Base-by-base conservation (phyloP, 2,888 invertebrate genomes). In the Seira musarum region DNA sequence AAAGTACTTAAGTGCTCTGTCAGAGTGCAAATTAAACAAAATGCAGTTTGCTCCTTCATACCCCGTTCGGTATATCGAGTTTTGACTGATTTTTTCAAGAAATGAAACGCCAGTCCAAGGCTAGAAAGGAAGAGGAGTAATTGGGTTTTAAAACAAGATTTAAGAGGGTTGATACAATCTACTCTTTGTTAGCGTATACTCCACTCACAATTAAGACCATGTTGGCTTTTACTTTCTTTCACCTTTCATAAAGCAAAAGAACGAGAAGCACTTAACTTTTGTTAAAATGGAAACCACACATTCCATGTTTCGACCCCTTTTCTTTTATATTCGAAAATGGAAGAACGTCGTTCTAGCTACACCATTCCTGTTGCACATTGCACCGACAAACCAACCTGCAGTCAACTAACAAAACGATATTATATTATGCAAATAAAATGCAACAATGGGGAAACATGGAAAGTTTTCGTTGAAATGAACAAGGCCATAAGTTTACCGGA, bases 91-190 rank as follows among this genome's bases (percentile, higher is more conserved):
- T n/a, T n/a, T 40, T 40, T 8, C 13, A 60, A 17, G 21, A 60
- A 17, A 17, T 19, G 25, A 22, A 22, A 19, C 21, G 25, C 21
- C 8, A 1, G 63, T 22, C 13, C 19, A 22, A 63, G 25, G 17
- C 22, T 25, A 25, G 21, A 40, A 21, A 71, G 63, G 60, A 71
- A 46, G 63, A n/a, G 46, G 49, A 63, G 64, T 63, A 63, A 70
- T 70, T 71, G 71, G 63, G 71, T 71, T 71, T 71, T 46, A 71
- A 71, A 71, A 63, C 63, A 71, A 71, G 71, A 71, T 71, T 71
- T 71, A 71, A 22, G 63, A 64, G 71, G 49, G 49, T 70, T 49
- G 70, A 60, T 60, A 60, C 57, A 24, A 68, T 66, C 66, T 19
- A 64, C 24, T 64, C 57, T 57, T 57, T 57, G 13, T 19, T 24